Evolutionary conservation across 2,888 invertebrate genomes (phyloP).

Genomic region (Parnassius smintheus): DNA sequence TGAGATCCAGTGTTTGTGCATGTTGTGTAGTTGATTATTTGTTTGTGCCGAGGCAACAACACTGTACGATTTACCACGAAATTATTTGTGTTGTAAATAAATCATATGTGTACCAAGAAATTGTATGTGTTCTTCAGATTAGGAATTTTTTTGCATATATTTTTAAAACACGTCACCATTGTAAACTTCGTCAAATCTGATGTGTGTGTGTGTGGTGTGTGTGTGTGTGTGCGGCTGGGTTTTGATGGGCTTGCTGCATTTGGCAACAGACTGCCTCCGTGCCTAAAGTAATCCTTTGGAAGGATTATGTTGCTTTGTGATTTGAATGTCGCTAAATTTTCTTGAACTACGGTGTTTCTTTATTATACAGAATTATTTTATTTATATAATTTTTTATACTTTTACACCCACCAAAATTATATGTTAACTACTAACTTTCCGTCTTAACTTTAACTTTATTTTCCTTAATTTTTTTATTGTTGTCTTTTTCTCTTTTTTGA

Average conservation of each 20-base stretch:
- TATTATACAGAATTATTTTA: no score
- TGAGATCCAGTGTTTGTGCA: constrained; percentile 19
- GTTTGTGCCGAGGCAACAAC: constrained; percentile 21
- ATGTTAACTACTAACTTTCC: no score
- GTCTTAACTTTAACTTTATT: no score
- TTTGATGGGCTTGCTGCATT: constrained; percentile 17
- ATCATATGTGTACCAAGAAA: constrained; percentile 14
- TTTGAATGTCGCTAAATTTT: background rate
- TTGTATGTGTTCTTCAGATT: constrained; percentile 10
- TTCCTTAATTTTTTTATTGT: no score
- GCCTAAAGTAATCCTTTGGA: background rate
- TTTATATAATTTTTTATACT: no score
- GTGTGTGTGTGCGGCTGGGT: constrained; percentile 17
- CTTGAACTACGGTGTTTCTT: background rate
- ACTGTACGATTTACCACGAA: constrained; percentile 20
- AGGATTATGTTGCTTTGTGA: constrained; percentile 1
- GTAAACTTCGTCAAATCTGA: constrained; percentile 10
- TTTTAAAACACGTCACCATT: constrained; percentile 10
- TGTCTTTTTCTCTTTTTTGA: no score
- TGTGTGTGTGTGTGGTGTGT: constrained; percentile 17
- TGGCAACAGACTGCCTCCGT: constrained; percentile 6
- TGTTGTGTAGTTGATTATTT: constrained; percentile 17
- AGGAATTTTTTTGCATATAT: constrained; percentile 17
- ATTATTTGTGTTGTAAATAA: constrained; percentile 10
- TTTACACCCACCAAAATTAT: no score